Base-by-base conservation (phyloP, 1,140 invertebrate species). In the Asobara japonica region DNA sequence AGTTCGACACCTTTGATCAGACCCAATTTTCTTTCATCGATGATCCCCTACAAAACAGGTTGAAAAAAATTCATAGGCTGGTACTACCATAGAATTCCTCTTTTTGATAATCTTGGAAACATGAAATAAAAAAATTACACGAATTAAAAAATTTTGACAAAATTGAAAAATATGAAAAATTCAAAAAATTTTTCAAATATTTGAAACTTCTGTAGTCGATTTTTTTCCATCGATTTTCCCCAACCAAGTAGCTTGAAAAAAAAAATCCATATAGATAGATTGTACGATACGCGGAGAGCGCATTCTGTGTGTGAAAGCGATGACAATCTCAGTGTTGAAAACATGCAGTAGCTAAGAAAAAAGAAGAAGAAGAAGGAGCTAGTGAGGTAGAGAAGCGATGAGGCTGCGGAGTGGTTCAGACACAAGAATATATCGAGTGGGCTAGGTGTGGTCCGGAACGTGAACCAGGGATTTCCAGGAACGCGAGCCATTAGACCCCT, bases 401-500 rank as follows among this genome's bases (percentile, higher is more conserved):
- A 62, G 60, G 25, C 51, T 56, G 51, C 51, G 22, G 51, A 56
- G 51, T 56, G 51, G 16, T 51, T 56, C 51, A 56, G 51, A 56
- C 51, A 56, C 20, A 56, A 56, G 51, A 56, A 56, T 56, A 56
- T 56, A 56, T 61, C 41, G 41, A 51, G 64, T 61, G 69, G 74
- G 71, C 83, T 87, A 86, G 86, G 85, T 87, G 86, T 87, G 86
- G 86, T 87, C 85, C 85, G 80, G 60, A 80, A 77, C 78, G 77
- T 79, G 79, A 74, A 81, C 74, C 72, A 78, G 82, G 81, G 84
- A 62, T 85, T 87, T 87, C 86, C 86, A 87, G 76, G 86, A 87
- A 87, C 86, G 85, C 80, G 83, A 86, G 83, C 85, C 85, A 86
- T 87, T 87, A 87, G 84, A 85, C 80, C 83, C 60, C 60, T 62